Base-by-base conservation (phyloP, 2,113 vertebrate species). In the Sylvilagus bachmani region DNA sequence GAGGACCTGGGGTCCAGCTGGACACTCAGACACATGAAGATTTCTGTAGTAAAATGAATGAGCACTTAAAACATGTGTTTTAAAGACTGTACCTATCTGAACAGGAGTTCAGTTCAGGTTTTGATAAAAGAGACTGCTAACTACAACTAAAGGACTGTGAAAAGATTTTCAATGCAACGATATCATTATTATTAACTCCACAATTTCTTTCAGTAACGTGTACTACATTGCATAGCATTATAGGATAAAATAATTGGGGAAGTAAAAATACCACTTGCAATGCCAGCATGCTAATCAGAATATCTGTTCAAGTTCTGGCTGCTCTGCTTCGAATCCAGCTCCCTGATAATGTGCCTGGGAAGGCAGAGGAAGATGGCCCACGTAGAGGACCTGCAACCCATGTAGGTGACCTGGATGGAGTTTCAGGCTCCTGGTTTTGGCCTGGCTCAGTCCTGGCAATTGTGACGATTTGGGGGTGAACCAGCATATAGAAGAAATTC, bases 81-180 rank as follows among this genome's bases (percentile, higher is more conserved):
- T 49, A 49, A 70, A 83, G 17, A 66, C 79, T 25, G 21, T 21
- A 84, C 44, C 36, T 33, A 86, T 29, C 33, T 21, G 2, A 33
- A 70, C 25, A 44, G 17, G 17, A 74, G 4, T 74, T 89, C 3
- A 33, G 53, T 21, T 24, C n/a, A 64, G 25, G 4, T 27, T 49
- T 77, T 82, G 95, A 78, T 53, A 86, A 81, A 55, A 29, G 10
- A 69, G 21, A 10, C 33, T 80, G 31, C 73, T 38, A 95, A 88
- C 77, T 71, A 53, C 9, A 19, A 6, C n/a, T 62, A 77, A 90
- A 2, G 94, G 2, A 90, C 2, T 79, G 19, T 58, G 9, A n/a
- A 95, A 96, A 87, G 31, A 12, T 61, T 92, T 89, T 94, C 81
- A 85, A 86, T 1, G 94, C 67, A 85, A 94, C 27, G 24, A 87